These are phyloP conservation scores for Blera fallax DNA, from an alignment of 2,888 invertebrate genomes.

Conservation along the genomic window DNA sequence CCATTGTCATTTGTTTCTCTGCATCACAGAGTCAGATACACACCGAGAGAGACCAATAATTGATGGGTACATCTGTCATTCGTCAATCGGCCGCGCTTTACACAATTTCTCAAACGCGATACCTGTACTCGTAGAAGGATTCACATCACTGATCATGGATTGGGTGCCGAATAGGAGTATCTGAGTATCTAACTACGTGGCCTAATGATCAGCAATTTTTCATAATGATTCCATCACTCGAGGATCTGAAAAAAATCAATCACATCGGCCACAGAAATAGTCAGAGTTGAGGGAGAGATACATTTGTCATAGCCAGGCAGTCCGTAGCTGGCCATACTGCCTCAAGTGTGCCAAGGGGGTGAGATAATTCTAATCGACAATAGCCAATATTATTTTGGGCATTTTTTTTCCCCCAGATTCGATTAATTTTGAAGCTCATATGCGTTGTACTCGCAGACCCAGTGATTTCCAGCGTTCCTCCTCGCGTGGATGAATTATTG, in stretches of 20 bases:
- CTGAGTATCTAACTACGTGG: slow-evolving; percentile 57
- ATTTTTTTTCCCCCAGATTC: slow-evolving; percentile 20
- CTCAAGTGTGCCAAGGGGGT: slow-evolving; percentile 52
- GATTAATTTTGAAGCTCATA: slow-evolving; percentile 45
- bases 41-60: slow-evolving; percentile 30
- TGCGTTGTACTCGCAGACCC: slow-evolving; percentile 33
- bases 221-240: slow-evolving; percentile 75
- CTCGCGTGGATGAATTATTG: slow-evolving; percentile 59
- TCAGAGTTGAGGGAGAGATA: slow-evolving; percentile 18
- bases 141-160: slow-evolving; percentile 30
- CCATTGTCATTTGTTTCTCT: slow-evolving; percentile 44
- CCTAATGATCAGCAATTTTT: slow-evolving; percentile 75
- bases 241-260: slow-evolving; percentile 71
- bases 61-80: slow-evolving; percentile 72
- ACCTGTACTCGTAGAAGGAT: slow-evolving; percentile 47
- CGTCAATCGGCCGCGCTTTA: slow-evolving; percentile 53
- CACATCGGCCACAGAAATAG: slow-evolving; percentile 61
- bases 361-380: slow-evolving; percentile 66
- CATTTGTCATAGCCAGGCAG: slow-evolving; percentile 71
- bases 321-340: not conserved
- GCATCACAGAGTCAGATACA: not conserved
- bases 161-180: slow-evolving; percentile 57
- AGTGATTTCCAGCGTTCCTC: slow-evolving; percentile 10
- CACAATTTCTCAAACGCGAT: slow-evolving; percentile 12
- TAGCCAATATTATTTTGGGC: slow-evolving; percentile 66